Evolutionary conservation across 2,888 invertebrate genomes (phyloP), one percentile per base, ranked within the genome.

Genomic region (Philaethria dido): DNA sequence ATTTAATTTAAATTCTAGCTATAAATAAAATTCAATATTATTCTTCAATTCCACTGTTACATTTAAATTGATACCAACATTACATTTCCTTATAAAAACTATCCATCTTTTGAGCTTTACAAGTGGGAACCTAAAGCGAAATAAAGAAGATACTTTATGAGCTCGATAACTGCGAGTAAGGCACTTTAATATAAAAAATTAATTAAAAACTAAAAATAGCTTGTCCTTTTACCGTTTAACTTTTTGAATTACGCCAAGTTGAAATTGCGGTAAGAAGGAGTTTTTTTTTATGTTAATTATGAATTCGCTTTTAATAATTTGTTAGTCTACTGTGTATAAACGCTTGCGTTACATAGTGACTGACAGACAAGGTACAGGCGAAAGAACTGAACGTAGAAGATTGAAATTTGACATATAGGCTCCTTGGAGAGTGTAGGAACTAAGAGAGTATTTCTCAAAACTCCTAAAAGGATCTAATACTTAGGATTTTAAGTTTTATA

Each of bases 141-240:
- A 55, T 29, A 64, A 60, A 25, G 59, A 63, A 61, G 63, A 67
- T 61, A 42, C 61, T 69, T 52, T 50, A 66, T 47, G 61, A 44
- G 69, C 45, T 66, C 57, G 47, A 66, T 65, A 66, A 66, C 65
- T 64, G 62, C 70, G 39, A 42, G 57, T 55, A 47, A 62, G 62
- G 57, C 59, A 64, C 69, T 68, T 66, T 71, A 69, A 66, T 69
- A 69, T 71, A 61, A 66, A 72, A n/a, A 72, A 72, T 68, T 72
- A 72, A 72, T 72, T 72, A 72, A 70, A n/a, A 72, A 70, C 68
- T 70, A 68, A 68, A 71, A 72, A 70, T 66, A 66, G 61, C 64
- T 63, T 66, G 68, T 72, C 68, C 39, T 68, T 68, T 70, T 61
- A 66, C 48, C 65, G 62, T 50, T 65, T 64, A 71, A 71, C 69